phyloP scores from a whole-genome alignment of 2,797 vertebrate genomes.

The Coregonus ussuriensis region DNA sequence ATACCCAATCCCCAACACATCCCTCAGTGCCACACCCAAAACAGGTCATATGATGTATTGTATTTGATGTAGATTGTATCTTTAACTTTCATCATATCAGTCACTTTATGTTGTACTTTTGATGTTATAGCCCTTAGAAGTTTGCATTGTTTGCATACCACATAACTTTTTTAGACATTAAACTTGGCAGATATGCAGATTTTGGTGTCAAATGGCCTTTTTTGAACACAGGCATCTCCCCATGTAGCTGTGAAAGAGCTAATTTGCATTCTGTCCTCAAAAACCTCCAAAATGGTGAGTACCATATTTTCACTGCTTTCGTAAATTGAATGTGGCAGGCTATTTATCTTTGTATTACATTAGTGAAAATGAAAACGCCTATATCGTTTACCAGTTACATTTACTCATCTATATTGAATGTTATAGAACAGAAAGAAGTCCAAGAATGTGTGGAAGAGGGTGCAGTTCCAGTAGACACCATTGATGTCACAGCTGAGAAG shows the following conservation, averaged over 20 bases:
- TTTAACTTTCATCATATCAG: not conserved
- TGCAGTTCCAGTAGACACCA: constrained; percentile 13
- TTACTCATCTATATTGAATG: not conserved
- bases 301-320: not conserved
- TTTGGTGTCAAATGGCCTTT: not conserved
- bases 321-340: not conserved
- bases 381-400: not conserved
- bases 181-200: not conserved
- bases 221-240: constrained; percentile 34
- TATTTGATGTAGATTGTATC: not conserved
- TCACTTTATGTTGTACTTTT: not conserved
- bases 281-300: constrained; percentile 11
- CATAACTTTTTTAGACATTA: not conserved
- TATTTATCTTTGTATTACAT: not conserved
- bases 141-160: not conserved
- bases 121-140: not conserved
- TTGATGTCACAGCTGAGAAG: constrained; percentile 4
- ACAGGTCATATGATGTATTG: constrained; percentile 30
- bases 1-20: constrained; percentile 34
- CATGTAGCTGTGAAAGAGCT: constrained; percentile 40
- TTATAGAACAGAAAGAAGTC: constrained; percentile 18
- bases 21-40: constrained; percentile 12
- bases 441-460: constrained; percentile 13
- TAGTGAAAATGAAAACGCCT: not conserved
- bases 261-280: constrained; percentile 34